phyloP scores from a whole-genome alignment of 1,140 invertebrate genomes.

The Ceratina calcarata region DNA sequence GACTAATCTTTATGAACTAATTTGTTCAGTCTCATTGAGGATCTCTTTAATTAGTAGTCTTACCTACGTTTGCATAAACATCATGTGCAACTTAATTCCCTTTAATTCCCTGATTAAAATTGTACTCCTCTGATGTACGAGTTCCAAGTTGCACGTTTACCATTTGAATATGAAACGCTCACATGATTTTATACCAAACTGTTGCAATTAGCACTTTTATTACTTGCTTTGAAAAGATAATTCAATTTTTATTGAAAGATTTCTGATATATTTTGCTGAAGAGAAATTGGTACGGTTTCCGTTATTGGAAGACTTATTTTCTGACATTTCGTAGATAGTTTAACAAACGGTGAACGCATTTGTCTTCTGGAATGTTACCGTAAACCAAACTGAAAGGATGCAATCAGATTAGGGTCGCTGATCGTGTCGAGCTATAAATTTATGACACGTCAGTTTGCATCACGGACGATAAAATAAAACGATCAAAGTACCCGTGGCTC shows the following conservation, averaged over 20 bases:
- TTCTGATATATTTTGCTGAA: no score
- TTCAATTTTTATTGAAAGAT: no score
- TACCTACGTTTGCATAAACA: background rate
- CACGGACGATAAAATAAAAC: background rate
- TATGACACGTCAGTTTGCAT: background rate
- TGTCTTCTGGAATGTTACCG: background rate
- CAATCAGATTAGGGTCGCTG: background rate
- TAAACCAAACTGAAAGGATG: background rate
- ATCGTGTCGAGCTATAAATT: background rate
- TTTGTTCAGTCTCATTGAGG: slow-evolving; percentile 1
- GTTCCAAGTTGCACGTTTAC: no score
- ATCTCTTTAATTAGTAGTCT: background rate
- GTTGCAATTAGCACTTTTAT: no score
- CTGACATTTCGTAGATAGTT: background rate
- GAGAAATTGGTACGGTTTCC: background rate
- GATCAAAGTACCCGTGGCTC: background rate
- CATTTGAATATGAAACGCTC: no score
- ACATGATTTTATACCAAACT: no score
- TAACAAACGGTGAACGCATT: background rate
- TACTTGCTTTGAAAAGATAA: no score
- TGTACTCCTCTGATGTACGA: no score
- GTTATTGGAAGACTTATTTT: background rate
- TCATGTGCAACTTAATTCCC: background rate
- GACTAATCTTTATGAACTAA: background rate
- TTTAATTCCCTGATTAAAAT: no score